Base-by-base conservation (phyloP, 2,888 invertebrate species). In the Laspeyria flexula region DNA sequence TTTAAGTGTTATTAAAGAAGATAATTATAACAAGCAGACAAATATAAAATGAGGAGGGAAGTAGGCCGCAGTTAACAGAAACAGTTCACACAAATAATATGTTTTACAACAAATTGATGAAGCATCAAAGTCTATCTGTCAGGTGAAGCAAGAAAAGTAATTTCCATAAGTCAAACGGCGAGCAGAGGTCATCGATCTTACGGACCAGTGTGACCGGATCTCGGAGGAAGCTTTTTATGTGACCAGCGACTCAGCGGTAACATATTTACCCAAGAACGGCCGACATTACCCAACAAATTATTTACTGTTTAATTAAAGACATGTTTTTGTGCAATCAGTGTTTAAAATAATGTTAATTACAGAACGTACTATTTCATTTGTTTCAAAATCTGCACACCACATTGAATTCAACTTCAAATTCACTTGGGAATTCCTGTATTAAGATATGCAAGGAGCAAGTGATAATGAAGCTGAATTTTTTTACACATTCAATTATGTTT, bases 91-190 rank as follows among this genome's bases (percentile, higher is more conserved):
- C 65, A 60, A 63, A 73, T 52, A 53, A 54, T 55, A 42, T 40
- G 52, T 38, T 52, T 64, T 69, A 71, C 68, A 71, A 31, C 13
- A 13, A 71, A 71, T 71, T 74, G 68, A 75, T 77, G 67, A 76
- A 71, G 55, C 65, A 60, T 70, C 69, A 69, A 73, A 76, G 69
- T 68, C 79, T 79, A 81, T 83, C 77, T 80, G 79, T 79, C 75
- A 79, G 76, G 73, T 83, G 82, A 73, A 69, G 80, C 81, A 83
- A 84, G 85, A 87, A 86, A 86, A 86, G 77, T 81, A 78, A 89
- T 90, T 90, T 90, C 86, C 90, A 91, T 90, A 91, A 89, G 89
- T 86, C 88, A 90, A 89, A 85, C 85, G 69, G 83, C 86, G 76
- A 80, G 73, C 73, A 62, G 86, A 81, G 91, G 90, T 91, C 91